phyloP scores from a whole-genome alignment of 1,140 invertebrate genomes.

The Aculops lycopersici region DNA sequence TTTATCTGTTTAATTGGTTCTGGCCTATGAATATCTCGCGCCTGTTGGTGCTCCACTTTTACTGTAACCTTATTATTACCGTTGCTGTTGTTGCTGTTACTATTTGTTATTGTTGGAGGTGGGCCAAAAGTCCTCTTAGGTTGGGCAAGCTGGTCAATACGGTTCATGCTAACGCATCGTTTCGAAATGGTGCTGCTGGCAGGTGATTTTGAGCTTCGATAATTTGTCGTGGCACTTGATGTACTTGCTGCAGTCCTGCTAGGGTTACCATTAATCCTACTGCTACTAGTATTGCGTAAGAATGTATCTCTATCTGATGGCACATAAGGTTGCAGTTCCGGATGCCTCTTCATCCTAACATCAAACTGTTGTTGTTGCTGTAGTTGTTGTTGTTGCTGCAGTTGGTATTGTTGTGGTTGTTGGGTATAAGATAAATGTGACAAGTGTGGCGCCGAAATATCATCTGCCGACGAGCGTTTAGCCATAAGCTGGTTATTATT shows the following conservation, averaged over 20 bases:
- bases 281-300: background rate
- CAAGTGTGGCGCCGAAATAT: background rate
- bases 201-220: background rate
- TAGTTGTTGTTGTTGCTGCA: background rate
- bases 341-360: background rate
- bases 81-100: background rate
- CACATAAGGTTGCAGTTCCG: background rate
- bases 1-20: background rate
- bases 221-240: background rate
- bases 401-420: background rate
- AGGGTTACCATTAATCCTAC: background rate
- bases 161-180: background rate
- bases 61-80: background rate
- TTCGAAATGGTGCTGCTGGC: too few relatives aligned
- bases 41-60: background rate
- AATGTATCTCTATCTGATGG: background rate
- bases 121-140: background rate
- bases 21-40: background rate
- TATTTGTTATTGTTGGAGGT: background rate
- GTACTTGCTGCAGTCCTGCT: background rate
- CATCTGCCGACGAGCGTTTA: background rate
- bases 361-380: background rate
- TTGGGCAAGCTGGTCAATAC: background rate
- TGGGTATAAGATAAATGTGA: background rate
- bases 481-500: background rate